Conservation (phyloP, 2,797 vertebrate genomes). For the Chaenodraco wilsoni region DNA sequence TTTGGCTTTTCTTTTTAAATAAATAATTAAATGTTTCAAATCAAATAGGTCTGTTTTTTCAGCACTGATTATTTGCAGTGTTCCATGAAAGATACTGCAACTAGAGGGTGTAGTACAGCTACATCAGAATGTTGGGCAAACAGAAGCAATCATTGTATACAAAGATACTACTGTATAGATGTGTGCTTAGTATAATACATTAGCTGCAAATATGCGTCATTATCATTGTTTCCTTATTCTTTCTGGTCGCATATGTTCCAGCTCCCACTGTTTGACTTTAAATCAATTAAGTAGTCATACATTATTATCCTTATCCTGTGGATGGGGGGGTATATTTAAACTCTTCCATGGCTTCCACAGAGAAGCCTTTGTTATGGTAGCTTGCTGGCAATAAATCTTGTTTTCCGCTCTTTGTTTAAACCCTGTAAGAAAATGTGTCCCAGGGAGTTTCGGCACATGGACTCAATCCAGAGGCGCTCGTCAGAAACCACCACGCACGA, state of each 20-base stretch:
- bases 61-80: neutral
- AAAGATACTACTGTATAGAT: neutral
- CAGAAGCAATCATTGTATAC: neutral
- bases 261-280: neutral
- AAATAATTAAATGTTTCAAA: neutral
- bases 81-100: neutral
- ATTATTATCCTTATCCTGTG: conserved; percentile 48
- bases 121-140: neutral
- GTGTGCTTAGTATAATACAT: neutral
- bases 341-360: conserved; percentile 58
- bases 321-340: conserved; percentile 1
- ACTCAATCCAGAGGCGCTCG: conserved; percentile 54
- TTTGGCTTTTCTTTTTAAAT: too few species aligned
- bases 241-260: neutral
- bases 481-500: conserved; percentile 60
- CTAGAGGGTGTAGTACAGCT: neutral
- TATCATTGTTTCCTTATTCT: neutral
- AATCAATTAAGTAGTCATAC: neutral
- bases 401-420: conserved; percentile 76
- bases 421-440: conserved; percentile 50
- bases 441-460: conserved; percentile 66
- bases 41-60: neutral
- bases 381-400: conserved; percentile 36
- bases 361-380: conserved; percentile 73
- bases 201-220: neutral